Percentiles rank a stretch among this genome's conserved stretches.
Conservation (phyloP, 1,140 invertebrate species). For the Macrosteles quadrilineatus region DNA sequence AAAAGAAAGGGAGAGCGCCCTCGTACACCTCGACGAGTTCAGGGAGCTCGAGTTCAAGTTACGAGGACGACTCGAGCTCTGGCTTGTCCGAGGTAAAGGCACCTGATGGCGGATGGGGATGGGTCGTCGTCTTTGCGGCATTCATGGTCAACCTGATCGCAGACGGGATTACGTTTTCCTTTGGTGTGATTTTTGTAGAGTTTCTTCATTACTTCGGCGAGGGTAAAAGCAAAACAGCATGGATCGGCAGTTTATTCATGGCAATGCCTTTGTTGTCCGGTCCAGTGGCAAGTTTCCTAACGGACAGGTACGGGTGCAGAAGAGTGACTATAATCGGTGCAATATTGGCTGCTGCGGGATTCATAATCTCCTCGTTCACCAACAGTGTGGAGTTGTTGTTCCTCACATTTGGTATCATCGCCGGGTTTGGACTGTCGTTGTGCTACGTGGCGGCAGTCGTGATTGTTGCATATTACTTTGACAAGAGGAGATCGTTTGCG, state of each 20-base stretch:
- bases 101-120: conserved; percentile 77
- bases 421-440: conserved; percentile 83
- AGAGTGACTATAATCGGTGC: conserved; percentile 58
- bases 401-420: conserved; percentile 81
- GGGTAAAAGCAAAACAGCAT: conserved; percentile 80
- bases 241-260: conserved; percentile 88
- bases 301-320: conserved; percentile 66
- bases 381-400: conserved; percentile 78
- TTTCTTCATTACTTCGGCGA: conserved; percentile 78
- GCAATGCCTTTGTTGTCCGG: conserved; percentile 87
- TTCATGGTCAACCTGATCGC: conserved; percentile 74
- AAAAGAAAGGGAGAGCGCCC: background rate
- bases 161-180: conserved; percentile 86
- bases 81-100: conserved; percentile 63
- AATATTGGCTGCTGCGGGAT: conserved; percentile 74
- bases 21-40: background rate
- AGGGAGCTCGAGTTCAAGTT: background rate
- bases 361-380: conserved; percentile 75
- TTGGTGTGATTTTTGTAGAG: conserved; percentile 80
- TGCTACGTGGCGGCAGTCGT: conserved; percentile 90
- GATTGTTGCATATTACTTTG: conserved; percentile 96
- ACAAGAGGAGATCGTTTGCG: conserved; percentile 86
- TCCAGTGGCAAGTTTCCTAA: conserved; percentile 84
- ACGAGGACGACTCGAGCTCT: conserved; percentile 36
- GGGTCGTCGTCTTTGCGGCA: conserved; percentile 74